Conservation (phyloP, 35 echinoderm and acorn worm genomes). For the Ophioderma brevispina region DNA sequence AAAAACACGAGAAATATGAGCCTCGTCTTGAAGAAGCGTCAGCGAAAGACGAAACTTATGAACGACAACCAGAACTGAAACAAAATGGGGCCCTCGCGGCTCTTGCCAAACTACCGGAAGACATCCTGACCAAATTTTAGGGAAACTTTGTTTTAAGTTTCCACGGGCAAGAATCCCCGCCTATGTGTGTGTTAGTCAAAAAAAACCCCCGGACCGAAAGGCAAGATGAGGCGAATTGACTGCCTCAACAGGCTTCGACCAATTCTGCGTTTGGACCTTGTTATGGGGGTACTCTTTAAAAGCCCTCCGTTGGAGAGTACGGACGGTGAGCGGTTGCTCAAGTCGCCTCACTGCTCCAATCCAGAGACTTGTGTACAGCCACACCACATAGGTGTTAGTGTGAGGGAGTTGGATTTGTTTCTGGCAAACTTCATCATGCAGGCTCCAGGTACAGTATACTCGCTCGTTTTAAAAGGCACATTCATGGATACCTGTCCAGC, state of each 20-base stretch:
- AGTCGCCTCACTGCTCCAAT: conserved; percentile 84
- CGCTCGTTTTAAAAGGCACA: too few species aligned
- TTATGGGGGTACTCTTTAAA: conserved; percentile 98
- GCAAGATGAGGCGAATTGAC: conserved; percentile 96
- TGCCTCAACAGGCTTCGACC: conserved; percentile 94
- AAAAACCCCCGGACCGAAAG: conserved; percentile 97
- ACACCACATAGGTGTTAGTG: conserved; percentile 89
- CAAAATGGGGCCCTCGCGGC: conserved; percentile 97
- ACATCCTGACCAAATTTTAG: conserved; percentile 89
- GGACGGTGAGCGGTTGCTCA: conserved; percentile 91
- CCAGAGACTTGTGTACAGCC: conserved; percentile 91
- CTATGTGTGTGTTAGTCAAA: conserved; percentile 91
- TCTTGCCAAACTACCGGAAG: conserved; percentile 91
- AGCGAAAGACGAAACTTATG: conserved; percentile 92
- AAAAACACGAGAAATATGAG: conserved; percentile 99
- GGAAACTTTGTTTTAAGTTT: conserved; percentile 89
- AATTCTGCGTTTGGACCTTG: conserved; percentile 96
- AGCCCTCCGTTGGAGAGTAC: conserved; percentile 96
- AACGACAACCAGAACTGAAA: conserved; percentile 96
- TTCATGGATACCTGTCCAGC: too few species aligned
- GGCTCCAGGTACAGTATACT: conserved; percentile 83
- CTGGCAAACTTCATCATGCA: conserved; percentile 98
- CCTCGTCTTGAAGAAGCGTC: conserved; percentile 82
- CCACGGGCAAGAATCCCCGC: conserved; percentile 92
- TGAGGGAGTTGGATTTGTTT: conserved; percentile 94